Evolutionary conservation across 2,113 vertebrate genomes (phyloP).

Genomic region (Sardina pilchardus): DNA sequence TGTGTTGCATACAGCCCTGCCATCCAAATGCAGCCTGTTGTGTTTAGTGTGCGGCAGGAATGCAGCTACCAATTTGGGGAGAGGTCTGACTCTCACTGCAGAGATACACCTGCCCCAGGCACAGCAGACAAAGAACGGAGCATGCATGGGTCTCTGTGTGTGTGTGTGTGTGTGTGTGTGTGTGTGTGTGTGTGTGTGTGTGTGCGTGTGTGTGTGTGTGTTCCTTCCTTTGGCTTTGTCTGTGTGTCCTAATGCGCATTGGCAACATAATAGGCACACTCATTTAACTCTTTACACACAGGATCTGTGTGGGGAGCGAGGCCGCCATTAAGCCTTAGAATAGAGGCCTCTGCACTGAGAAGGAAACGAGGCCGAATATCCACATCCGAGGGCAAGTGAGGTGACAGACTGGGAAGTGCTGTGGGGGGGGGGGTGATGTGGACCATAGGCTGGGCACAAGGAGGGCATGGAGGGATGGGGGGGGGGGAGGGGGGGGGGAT

Average conservation of each 20-base stretch:
- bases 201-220: not conserved
- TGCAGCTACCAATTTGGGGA: no score
- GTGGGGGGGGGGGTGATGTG: no score
- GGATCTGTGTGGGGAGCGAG: not conserved
- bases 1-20: no score
- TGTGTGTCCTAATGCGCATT: not conserved
- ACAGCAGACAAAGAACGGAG: no score
- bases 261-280: not conserved
- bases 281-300: constrained; percentile 1
- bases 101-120: no score
- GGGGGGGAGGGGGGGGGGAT: no score
- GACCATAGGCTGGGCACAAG: no score
- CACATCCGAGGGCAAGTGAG: not conserved
- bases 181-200: not conserved
- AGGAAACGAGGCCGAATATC: not conserved
- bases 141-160: no score
- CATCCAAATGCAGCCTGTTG: no score
- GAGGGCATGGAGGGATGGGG: not conserved
- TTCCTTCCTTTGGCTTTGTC: not conserved
- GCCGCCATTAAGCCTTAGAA: not conserved
- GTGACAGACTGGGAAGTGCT: not conserved
- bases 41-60: no score
- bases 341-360: not conserved
- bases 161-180: no score
- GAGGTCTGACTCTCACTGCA: no score